phyloP scores from a whole-genome alignment of 2,113 vertebrate genomes.

The Strix uralensis region DNA sequence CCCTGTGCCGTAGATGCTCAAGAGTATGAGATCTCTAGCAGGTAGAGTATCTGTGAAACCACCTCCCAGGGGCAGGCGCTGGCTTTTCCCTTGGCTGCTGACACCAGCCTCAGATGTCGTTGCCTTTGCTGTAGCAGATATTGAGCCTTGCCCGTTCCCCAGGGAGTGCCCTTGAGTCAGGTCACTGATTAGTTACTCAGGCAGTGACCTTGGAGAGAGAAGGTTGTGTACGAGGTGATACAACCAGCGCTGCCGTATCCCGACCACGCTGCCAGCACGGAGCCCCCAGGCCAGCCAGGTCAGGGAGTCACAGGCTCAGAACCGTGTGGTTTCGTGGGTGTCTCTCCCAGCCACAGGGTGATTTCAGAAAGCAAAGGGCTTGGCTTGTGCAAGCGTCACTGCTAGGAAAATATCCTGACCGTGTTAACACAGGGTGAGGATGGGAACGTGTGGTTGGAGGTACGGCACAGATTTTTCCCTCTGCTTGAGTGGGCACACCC shows the following conservation, averaged over 20 bases:
- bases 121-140: slow-evolving; percentile 33
- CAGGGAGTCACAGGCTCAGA: background rate
- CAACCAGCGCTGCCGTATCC: background rate
- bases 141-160: background rate
- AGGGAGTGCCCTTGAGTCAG: background rate
- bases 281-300: background rate
- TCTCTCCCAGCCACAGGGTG: background rate
- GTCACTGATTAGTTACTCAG: background rate
- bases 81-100: slow-evolving; percentile 36
- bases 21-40: slow-evolving; percentile 92
- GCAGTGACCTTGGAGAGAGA: background rate
- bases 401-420: background rate
- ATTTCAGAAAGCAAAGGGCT: background rate
- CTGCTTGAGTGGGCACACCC: background rate
- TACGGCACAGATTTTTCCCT: background rate
- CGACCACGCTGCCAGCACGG: fast-evolving
- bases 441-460: fast-evolving
- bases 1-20: slow-evolving; percentile 82
- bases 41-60: slow-evolving; percentile 78
- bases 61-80: slow-evolving; percentile 11
- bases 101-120: slow-evolving; percentile 27
- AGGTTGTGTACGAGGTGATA: background rate
- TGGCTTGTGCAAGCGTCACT: background rate
- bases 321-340: background rate
- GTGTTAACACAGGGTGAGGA: background rate